Conservation (phyloP, 2,113 vertebrate species). For the Marmota flaviventris region DNA sequence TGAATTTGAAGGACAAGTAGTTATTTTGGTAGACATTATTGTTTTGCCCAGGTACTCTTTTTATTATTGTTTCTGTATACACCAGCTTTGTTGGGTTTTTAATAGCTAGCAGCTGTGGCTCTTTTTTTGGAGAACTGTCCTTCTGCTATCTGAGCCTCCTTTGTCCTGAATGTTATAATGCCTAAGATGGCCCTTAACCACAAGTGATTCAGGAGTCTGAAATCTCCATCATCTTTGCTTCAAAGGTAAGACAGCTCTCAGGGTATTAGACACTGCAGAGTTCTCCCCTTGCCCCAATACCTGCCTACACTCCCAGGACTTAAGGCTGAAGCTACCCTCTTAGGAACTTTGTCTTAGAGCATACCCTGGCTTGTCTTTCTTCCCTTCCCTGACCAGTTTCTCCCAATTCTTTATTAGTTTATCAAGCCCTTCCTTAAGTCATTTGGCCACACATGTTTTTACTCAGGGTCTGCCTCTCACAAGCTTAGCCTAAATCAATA, state of each 20-base stretch:
- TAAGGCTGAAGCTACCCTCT: neutral
- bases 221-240: neutral
- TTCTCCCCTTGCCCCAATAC: no score
- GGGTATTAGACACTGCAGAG: neutral
- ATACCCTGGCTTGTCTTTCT: neutral
- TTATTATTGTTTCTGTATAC: neutral
- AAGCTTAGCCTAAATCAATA: neutral
- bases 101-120: neutral
- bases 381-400: neutral
- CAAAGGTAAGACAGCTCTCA: neutral
- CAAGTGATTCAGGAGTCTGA: neutral
- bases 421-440: neutral
- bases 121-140: neutral
- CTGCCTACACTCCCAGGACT: no score
- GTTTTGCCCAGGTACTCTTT: neutral
- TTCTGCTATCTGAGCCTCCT: neutral
- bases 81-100: neutral
- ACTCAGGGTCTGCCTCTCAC: neutral
- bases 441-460: neutral
- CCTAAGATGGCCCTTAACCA: neutral
- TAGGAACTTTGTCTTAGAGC: neutral
- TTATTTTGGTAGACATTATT: slow-evolving; percentile 13
- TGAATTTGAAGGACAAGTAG: neutral
- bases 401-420: neutral
- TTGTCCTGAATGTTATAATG: neutral